Evolutionary conservation across 1,140 invertebrate species (phyloP), one percentile per base, ranked within the genome.

Genomic region (Micrasema longulum): DNA sequence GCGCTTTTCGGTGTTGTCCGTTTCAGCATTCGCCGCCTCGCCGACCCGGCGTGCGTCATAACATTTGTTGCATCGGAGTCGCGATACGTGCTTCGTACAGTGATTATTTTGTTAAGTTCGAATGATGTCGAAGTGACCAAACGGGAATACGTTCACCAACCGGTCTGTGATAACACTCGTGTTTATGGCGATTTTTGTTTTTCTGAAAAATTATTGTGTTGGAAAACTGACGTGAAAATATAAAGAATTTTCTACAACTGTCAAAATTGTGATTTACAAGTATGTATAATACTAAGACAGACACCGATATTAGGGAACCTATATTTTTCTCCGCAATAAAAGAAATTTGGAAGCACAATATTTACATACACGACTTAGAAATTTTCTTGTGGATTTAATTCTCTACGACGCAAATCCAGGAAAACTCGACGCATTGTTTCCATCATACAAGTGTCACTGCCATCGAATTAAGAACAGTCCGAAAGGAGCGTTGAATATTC

Each of bases 1-100:
- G 78, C 78, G 80, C 80, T 80, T 78, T 80, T 79, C 78, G 14
- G 55, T 1, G 36, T 7, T 26, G 23, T 2, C 12, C 7, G 48
- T 52, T 52, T 23, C 9, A 22, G 31, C 10, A 12, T 2, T 31
- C 16, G 41, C 35, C 16, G 22, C n/a, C 26, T 45, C 47, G 12
- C 43, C 43, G 41, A 43, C 55, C 55, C 55, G 18, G 55, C 55
- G 35, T 60, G 55, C 55, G 55, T 60, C 55, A 60, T 60, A 18
- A 6, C 10, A 53, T 14, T 18, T 12, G 18, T 38, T 43, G 55
- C 55, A 60, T 22, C 55, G 16, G 10, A 41, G 18, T 60, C 2
- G 4, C 22, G 5, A 22, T 60, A 22, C 20, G 20, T 12, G 35
- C 38, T 43, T 20, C 14, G 38, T 60, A 16, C 7, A 23, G 14